Evolutionary conservation across 35 echinoderm and acorn worm species (phyloP).

Genomic region (Holothuria glaberrima): DNA sequence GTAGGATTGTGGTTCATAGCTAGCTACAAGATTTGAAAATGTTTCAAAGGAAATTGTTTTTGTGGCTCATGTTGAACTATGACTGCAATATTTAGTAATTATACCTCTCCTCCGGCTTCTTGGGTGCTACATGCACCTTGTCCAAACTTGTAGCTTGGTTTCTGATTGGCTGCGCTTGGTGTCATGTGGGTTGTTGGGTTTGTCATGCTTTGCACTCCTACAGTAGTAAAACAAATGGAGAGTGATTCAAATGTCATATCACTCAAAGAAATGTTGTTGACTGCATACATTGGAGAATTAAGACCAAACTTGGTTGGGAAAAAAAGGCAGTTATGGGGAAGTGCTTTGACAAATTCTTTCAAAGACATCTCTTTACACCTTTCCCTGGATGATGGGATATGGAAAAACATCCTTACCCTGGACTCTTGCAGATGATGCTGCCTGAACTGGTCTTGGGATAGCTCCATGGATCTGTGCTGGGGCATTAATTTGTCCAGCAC

Average conservation of each 20-base stretch:
- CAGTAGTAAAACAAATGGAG: background rate
- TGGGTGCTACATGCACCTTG: background rate
- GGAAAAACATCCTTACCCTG: slow-evolving; percentile 1
- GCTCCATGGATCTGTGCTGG: slow-evolving; percentile 48
- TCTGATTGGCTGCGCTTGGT: background rate
- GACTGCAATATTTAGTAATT: no score
- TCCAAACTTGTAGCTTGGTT: slow-evolving; percentile 8
- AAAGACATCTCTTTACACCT: no score
- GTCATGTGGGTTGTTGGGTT: background rate
- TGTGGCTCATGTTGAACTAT: no score
- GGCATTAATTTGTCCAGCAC: slow-evolving; percentile 61
- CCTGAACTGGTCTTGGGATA: slow-evolving; percentile 13
- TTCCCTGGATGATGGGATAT: no score
- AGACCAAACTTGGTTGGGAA: no score
- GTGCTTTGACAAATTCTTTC: no score
- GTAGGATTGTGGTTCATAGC: no score
- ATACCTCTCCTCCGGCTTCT: slow-evolving; percentile 42
- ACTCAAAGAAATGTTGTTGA: background rate
- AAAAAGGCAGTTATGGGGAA: no score
- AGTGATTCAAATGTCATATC: background rate
- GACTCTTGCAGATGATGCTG: slow-evolving; percentile 18
- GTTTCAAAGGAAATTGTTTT: no score
- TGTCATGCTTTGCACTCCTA: background rate
- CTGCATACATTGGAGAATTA: no score
- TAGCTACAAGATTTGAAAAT: no score